These are phyloP conservation scores for Pelochelys cantorii DNA, from an alignment of 2,797 vertebrate genomes.

Conservation along the genomic window DNA sequence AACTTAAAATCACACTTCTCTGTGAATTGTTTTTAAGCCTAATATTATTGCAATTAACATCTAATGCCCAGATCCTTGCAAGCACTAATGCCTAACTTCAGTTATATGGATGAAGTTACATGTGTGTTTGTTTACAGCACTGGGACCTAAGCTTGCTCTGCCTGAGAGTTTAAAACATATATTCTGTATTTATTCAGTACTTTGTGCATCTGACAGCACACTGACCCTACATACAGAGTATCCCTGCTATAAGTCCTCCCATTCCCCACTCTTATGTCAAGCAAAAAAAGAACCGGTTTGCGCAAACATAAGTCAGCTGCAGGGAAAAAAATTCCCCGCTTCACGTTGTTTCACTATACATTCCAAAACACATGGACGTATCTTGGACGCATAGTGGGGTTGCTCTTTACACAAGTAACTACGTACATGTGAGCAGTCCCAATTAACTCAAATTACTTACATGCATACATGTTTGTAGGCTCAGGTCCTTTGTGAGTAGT, in stretches of 20 bases:
- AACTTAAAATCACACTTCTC: not conserved
- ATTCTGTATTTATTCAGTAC: not conserved
- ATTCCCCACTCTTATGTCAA: too few species aligned
- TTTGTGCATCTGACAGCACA: not conserved
- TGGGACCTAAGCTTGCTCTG: not conserved
- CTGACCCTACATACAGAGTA: not conserved
- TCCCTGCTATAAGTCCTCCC: too few species aligned
- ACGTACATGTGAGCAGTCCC: not conserved
- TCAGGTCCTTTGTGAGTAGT: not conserved
- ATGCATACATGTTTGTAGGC: accelerated
- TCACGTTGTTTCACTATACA: too few species aligned
- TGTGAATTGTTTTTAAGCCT: not conserved
- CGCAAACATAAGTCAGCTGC: too few species aligned
- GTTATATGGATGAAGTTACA: accelerated
- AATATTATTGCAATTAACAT: not conserved
- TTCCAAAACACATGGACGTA: too few species aligned
- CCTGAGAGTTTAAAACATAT: not conserved
- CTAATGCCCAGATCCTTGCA: not conserved
- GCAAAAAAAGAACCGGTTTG: too few species aligned
- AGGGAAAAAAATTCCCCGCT: too few species aligned
- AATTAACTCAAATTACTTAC: not conserved
- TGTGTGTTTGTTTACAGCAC: not conserved
- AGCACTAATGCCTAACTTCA: not conserved
- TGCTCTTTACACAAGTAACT: not conserved
- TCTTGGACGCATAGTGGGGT: too few species aligned